Evolutionary conservation across 2,888 invertebrate genomes (phyloP).

Genomic region (Poecilobothrus nobilitatus): DNA sequence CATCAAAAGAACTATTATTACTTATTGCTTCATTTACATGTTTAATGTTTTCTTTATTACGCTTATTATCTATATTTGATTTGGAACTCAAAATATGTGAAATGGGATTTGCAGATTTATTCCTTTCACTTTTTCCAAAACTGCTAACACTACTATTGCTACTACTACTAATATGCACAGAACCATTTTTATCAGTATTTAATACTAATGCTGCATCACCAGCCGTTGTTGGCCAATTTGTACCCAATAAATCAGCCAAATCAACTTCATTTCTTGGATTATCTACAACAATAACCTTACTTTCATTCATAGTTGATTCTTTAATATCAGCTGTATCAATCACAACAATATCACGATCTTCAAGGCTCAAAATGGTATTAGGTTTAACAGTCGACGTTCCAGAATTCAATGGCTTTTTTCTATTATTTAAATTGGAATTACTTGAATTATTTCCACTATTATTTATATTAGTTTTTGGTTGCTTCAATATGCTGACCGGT

Average conservation of each 20-base stretch:
- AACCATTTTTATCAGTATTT: slow-evolving; percentile 27
- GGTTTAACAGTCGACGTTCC: slow-evolving; percentile 24
- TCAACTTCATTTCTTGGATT: slow-evolving; percentile 36
- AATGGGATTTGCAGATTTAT: slow-evolving; percentile 53
- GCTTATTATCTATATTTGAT: slow-evolving; percentile 2
- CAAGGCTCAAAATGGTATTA: slow-evolving; percentile 30
- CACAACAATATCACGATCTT: slow-evolving; percentile 36
- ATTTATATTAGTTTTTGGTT: slow-evolving; percentile 16
- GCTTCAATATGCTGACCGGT: slow-evolving; percentile 29
- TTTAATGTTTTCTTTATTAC: background rate
- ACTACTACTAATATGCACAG: slow-evolving; percentile 24
- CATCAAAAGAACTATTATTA: background rate
- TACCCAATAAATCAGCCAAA: slow-evolving; percentile 36
- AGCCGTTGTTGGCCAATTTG: slow-evolving; percentile 38
- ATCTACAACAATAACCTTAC: slow-evolving; percentile 34
- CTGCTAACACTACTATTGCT: slow-evolving; percentile 27
- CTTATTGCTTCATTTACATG: slow-evolving; percentile 4
- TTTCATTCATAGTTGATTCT: slow-evolving; percentile 34
- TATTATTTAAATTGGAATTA: background rate
- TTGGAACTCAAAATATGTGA: slow-evolving; percentile 45
- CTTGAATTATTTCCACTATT: slow-evolving; percentile 9
- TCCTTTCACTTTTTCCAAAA: slow-evolving; percentile 40
- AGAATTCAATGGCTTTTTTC: slow-evolving; percentile 15
- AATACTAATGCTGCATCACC: slow-evolving; percentile 37
- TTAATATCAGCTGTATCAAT: slow-evolving; percentile 37